phyloP scores from a whole-genome alignment of 2,888 invertebrate species.

The Pyrochroa serraticornis region DNA sequence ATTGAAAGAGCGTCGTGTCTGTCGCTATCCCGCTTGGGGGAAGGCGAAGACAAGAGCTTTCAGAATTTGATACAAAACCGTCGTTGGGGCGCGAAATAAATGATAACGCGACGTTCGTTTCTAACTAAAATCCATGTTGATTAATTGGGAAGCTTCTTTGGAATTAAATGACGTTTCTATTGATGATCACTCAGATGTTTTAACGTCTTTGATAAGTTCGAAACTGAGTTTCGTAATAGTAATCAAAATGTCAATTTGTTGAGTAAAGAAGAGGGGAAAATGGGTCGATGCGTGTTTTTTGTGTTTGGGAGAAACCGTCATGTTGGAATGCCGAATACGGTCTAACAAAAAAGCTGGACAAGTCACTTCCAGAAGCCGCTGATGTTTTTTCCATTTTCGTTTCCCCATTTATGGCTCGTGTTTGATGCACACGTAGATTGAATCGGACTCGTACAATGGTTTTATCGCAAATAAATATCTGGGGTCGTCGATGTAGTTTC shows the following conservation, averaged over 20 bases:
- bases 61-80: not conserved
- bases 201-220: too few species aligned
- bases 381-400: conserved; percentile 44
- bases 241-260: too few species aligned
- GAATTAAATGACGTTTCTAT: too few species aligned
- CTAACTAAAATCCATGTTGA: not conserved
- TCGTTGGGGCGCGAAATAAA: not conserved
- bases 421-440: conserved; percentile 45
- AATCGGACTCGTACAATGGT: conserved; percentile 39
- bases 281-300: too few species aligned
- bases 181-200: too few species aligned
- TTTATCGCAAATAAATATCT: conserved; percentile 44
- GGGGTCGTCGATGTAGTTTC: conserved; percentile 16
- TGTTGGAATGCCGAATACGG: too few species aligned
- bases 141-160: not conserved
- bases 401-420: conserved; percentile 43
- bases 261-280: too few species aligned
- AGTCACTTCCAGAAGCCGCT: conserved; percentile 40
- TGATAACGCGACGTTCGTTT: not conserved
- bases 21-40: too few species aligned
- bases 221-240: too few species aligned
- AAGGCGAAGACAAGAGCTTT: too few species aligned
- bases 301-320: too few species aligned
- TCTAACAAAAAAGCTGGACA: conserved; percentile 25
- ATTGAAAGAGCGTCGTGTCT: too few species aligned